Percentiles rank a stretch among this genome's conserved stretches.
Conservation (phyloP, 2,888 invertebrate species). For the Gortyna flavago region DNA sequence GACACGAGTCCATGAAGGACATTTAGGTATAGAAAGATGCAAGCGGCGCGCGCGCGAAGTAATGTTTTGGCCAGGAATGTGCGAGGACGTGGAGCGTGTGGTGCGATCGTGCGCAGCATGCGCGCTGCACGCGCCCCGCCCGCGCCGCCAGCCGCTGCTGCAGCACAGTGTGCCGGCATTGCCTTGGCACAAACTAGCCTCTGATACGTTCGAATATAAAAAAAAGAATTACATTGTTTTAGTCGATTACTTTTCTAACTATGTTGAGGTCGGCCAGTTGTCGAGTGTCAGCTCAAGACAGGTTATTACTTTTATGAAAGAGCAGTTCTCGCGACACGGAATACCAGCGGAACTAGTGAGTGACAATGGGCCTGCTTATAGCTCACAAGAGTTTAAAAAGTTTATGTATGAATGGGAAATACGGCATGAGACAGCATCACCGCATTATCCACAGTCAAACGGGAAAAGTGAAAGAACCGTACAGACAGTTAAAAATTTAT, state of each 20-base stretch:
- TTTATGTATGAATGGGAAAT: slow-evolving; percentile 21
- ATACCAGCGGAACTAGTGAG: slow-evolving; percentile 44
- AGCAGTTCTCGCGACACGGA: slow-evolving; percentile 8
- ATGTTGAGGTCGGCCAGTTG: slow-evolving; percentile 34
- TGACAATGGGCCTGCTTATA: slow-evolving; percentile 47
- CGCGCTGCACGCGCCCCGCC: background rate
- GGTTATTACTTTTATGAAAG: slow-evolving; percentile 45
- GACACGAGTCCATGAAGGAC: no score
- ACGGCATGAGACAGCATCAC: slow-evolving; percentile 24
- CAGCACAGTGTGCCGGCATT: background rate
- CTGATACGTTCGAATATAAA: slow-evolving; percentile 53
- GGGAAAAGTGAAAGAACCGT: slow-evolving; percentile 35
- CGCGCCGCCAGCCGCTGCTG: background rate
- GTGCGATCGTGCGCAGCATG: no score
- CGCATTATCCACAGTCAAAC: slow-evolving; percentile 38
- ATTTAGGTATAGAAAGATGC: no score
- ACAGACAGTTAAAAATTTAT: slow-evolving; percentile 4
- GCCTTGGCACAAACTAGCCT: slow-evolving; percentile 51
- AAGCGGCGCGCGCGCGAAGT: no score
- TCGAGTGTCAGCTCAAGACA: slow-evolving; percentile 12
- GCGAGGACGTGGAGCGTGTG: no score
- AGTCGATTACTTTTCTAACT: slow-evolving; percentile 58
- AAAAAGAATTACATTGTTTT: slow-evolving; percentile 46
- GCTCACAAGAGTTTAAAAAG: slow-evolving; percentile 15
- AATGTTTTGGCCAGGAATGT: no score